Evolutionary conservation across 2,888 invertebrate genomes (phyloP), one percentile per base, ranked within the genome.

Genomic region (Papilio elwesi): DNA sequence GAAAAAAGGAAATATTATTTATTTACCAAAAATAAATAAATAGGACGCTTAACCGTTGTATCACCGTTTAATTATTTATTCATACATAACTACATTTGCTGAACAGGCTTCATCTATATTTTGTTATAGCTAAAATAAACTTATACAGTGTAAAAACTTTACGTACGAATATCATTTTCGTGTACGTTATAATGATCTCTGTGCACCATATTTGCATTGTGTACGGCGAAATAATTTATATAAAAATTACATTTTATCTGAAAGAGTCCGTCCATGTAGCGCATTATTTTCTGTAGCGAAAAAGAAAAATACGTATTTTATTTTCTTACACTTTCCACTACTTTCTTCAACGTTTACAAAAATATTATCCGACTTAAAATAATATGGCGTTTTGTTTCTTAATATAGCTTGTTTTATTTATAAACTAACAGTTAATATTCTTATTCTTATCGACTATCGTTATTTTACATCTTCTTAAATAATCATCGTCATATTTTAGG

Each of bases 241-340:
- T 70, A 71, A 68, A 68, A 68, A 67, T 74, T 67, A 64, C 51
- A 74, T 74, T 72, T 72, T 68, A 68, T 72, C 59, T 66, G 49
- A 26, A 49, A 51, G 47, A 47, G 47, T 66, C 26, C 53, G 16
- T 53, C 49, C 63, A 43, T 63, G 52, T 53, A 67, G 15, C 52
- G 43, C 66, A 11, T 47, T 71, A 62, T 71, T 71, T 62, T 71
- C 62, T 62, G n/a, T 53, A 47, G 62, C 36, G 53, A 47, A 47
- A 68, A 13, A 67, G 59, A 16, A 16, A 59, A 71, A 66, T 66
- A 59, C n/a, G 51, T 57, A 15, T 38, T 57, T n/a, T 36, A 70
- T 70, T 65, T 71, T 59, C 65, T 65, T 71, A 49, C 38, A 49
- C 16, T 67, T 65, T 55, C 48, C 52, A 51, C 11, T 66, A 51